Evolutionary conservation across 2,113 vertebrate genomes (phyloP), one percentile per base, ranked within the genome.

Genomic region (Galbula dea): DNA sequence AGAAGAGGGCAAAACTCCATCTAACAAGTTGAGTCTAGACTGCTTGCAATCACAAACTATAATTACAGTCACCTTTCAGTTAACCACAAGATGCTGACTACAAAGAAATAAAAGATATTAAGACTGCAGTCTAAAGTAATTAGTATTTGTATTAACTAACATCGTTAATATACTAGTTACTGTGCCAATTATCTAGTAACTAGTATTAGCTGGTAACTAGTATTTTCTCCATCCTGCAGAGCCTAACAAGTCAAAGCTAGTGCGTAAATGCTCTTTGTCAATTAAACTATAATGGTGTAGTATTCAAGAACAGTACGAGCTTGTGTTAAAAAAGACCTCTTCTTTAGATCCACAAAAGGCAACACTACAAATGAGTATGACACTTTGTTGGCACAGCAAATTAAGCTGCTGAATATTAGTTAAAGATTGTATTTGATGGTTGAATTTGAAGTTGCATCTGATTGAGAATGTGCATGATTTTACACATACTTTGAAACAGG

Each of bases 281-380:
- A 11, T 45, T 58, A 29, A 30, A 39, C 11, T 48, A 3, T 0
- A 0, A 52, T 3, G 9, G 29, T 54, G 12, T 1, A 0, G 19
- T 41, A 5, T 27, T 66, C 19, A n/a, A 21, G 41, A 66, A 27
- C 26, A 68, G 7, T 24, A 27, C 22, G 10, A 82, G 11, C 6
- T 15, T 15, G 8, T 37, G 20, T 62, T 67, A 48, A 72, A 41
- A 58, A 8, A 5, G 1, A 29, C 10, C 17, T 24, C 17, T 24
- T 58, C 52, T 74, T 61, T n/a, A 58, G 13, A 46, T 37, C 10
- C 29, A 48, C 27, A 43, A 36, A 68, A 73, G 73, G 12, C 29
- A 71, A 23, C 16, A 11, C 4, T 57, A 15, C 9, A 5, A 30
- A 4, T 22, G 26, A 46, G 23, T n/a, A 10, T 0, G 4, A 12